Percentiles rank a stretch among this genome's conserved stretches.
Evolutionary conservation across 2,888 invertebrate species (phyloP).

Genomic region (Nomada ferruginata): DNA sequence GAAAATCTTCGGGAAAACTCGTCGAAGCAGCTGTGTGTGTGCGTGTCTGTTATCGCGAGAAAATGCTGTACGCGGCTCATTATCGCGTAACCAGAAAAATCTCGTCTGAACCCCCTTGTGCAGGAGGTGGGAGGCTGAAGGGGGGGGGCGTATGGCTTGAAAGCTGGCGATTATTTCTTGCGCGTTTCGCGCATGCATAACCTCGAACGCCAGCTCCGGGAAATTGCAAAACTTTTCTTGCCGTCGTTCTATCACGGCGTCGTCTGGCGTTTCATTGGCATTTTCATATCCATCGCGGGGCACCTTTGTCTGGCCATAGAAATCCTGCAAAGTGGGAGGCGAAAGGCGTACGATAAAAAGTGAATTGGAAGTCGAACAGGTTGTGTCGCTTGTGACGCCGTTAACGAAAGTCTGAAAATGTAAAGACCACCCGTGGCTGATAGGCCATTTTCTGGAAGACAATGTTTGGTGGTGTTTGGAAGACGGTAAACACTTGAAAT

Average conservation of each 20-base stretch:
- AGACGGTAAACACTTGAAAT: too few species aligned
- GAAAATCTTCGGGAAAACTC: too few species aligned
- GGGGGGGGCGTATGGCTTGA: too few species aligned
- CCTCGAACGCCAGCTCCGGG: conserved; percentile 21
- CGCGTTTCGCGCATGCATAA: conserved; percentile 4
- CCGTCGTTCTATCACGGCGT: neutral
- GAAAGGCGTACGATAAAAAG: too few species aligned
- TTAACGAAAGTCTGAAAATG: too few species aligned
- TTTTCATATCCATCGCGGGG: conserved; percentile 10
- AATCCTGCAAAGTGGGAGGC: neutral
- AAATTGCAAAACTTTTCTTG: conserved; percentile 15
- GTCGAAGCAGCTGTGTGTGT: neutral
- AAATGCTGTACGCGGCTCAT: conserved; percentile 14
- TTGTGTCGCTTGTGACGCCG: too few species aligned
- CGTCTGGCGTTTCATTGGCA: conserved; percentile 18
- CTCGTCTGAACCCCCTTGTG: neutral
- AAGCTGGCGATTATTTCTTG: conserved; percentile 19
- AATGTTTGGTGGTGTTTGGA: too few species aligned
- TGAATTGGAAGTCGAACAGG: too few species aligned
- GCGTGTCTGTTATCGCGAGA: neutral
- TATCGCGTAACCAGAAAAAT: conserved; percentile 27
- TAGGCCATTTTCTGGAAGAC: too few species aligned
- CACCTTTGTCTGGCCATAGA: neutral
- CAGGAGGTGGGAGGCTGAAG: too few species aligned
- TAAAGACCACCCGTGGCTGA: too few species aligned